Base-by-base conservation (phyloP, 37 sponge, comb jelly and placozoan genomes). In the Halisarca cf. caerulea region DNA sequence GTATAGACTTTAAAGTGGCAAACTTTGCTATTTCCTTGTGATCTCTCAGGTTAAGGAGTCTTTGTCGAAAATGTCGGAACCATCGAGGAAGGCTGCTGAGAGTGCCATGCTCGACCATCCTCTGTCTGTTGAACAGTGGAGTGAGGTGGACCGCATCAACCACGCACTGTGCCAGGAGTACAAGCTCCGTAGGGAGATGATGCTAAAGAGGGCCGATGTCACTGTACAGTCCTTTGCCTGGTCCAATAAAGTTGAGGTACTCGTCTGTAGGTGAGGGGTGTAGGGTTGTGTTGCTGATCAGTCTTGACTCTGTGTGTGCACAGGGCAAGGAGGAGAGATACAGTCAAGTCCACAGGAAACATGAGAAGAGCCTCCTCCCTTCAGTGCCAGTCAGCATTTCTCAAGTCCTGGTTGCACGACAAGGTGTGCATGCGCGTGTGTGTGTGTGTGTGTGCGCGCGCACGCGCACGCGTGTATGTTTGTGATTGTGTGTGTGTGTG, bases 141-240 rank as follows among this genome's bases (percentile, higher is more conserved):
- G 44, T 0, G 71, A 82, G 0, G 37, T 96, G 79, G 93, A 97
- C 8, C 14, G 41, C 53, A 87, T 97, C 66, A 97, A 95, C 66
- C 72, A 85, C 0, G 71, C 73, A 0, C 80, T 97, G 59, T 83
- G 81, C 0, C 58, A 88, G 30, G 95, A 95, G 66, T 97, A 95
- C 59, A 21, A 62, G 17, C 72, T 92, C 5, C 79, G 97, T 2
- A 72, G 95, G 25, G 60, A 88, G 71, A 88, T 97, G 91, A 57
- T 97, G 66, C 75, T 97, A 33, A 97, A 90, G n/a, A 79, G 97
- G 21, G 83, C 85, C 82, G 93, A 95, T 35, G 95, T 97, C 43
- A 97, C 97, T 44, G 77, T 95, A 27, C 93, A 95, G 81, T 95
- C 97, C 23, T 92, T 97, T 44, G 62, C 59, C 21, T 97, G 97